Percentiles rank a stretch among this genome's conserved stretches.
These are phyloP conservation scores for Oncorhynchus nerka DNA, from an alignment of 2,113 vertebrate genomes.

Conservation along the genomic window DNA sequence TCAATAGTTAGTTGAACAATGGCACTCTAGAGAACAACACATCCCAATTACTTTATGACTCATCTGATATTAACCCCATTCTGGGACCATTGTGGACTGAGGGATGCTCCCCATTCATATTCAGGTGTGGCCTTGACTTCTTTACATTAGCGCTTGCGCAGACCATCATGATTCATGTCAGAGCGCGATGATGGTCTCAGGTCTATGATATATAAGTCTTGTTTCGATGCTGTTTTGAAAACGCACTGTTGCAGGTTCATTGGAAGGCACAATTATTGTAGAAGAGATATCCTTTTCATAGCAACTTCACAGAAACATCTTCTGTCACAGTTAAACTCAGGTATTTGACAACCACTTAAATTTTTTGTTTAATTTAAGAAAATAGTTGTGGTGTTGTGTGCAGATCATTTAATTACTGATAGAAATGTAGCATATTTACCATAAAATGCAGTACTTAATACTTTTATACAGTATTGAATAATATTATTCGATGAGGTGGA, in stretches of 20 bases:
- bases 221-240: conserved; percentile 57
- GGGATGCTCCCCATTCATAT: conserved; percentile 12
- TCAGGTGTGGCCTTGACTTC: conserved; percentile 16
- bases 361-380: not conserved
- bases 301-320: not conserved
- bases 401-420: not conserved
- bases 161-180: conserved; percentile 3
- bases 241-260: conserved; percentile 62
- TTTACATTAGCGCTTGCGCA: conserved; percentile 18
- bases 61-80: conserved; percentile 6
- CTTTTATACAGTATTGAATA: not conserved
- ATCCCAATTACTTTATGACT: conserved; percentile 27
- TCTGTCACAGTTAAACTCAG: not conserved
- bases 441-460: not conserved
- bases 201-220: conserved; percentile 81
- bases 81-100: not conserved
- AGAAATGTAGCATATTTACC: not conserved
- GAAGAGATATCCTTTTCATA: conserved; percentile 8
- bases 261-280: conserved; percentile 6
- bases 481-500: not conserved
- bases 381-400: not conserved
- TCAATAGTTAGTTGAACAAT: not conserved
- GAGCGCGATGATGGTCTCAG: conserved; percentile 75
- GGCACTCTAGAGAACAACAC: not conserved
- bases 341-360: not conserved